Conservation (phyloP, 2,797 vertebrate genomes). For the Gephyroberyx darwinii region DNA sequence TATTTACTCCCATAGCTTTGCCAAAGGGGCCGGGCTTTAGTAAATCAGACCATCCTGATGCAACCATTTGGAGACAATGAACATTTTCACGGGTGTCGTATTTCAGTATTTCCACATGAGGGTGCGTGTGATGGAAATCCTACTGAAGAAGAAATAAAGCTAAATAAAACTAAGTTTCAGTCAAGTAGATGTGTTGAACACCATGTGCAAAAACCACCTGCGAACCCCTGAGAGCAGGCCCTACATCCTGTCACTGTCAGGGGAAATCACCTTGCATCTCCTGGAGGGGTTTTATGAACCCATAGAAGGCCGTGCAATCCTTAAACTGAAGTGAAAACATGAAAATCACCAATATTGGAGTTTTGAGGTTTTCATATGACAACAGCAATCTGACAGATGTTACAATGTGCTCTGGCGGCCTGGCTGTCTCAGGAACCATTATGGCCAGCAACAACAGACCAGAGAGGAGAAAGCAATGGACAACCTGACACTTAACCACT, state of each 20-base stretch:
- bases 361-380: too few species aligned
- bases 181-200: neutral
- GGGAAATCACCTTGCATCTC: neutral
- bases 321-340: neutral
- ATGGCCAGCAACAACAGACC: neutral
- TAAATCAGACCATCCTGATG: conserved; percentile 58
- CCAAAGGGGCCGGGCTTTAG: conserved; percentile 54
- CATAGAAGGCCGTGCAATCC: neutral
- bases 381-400: too few species aligned
- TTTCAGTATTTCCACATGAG: conserved; percentile 58
- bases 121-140: conserved; percentile 67
- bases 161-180: too few species aligned
- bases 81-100: conserved; percentile 31
- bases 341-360: neutral
- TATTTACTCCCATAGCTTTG: conserved; percentile 45
- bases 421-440: neutral
- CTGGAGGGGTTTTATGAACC: neutral
- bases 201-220: neutral
- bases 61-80: conserved; percentile 73
- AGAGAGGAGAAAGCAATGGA: neutral
- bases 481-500: conserved; percentile 12
- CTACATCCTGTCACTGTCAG: neutral
- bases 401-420: neutral
- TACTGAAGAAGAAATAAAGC: conserved; percentile 21
- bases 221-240: neutral